These are phyloP conservation scores for Haliclona indistincta DNA, from an alignment of 37 sponge, comb jelly and placozoan species.

Conservation along the genomic window DNA sequence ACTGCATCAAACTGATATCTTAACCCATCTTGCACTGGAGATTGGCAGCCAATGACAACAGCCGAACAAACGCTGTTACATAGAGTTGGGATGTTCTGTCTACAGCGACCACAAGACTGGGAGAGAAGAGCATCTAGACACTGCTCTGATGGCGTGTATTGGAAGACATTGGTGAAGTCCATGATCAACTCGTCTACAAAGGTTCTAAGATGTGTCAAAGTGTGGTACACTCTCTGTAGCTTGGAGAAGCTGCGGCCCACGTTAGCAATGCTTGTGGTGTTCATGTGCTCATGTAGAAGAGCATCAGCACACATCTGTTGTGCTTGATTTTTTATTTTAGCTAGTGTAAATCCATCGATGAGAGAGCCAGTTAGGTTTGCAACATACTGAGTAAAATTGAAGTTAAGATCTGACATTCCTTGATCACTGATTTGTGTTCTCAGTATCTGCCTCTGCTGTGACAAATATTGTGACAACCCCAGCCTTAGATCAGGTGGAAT, in stretches of 20 bases:
- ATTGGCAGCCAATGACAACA: background rate
- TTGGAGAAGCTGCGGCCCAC: background rate
- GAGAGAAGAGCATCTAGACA: background rate
- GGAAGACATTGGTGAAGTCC: background rate
- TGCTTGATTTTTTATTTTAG: background rate
- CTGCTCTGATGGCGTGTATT: background rate
- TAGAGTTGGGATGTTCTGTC: background rate
- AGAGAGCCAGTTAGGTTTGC: background rate
- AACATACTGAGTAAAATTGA: background rate
- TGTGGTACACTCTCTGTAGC: background rate
- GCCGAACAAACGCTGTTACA: background rate
- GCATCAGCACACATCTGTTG: background rate
- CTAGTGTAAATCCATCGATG: conserved; percentile 2
- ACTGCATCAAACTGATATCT: background rate
- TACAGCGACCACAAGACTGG: background rate
- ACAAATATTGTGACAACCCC: background rate
- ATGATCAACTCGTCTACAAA: background rate
- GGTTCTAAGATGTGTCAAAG: background rate
- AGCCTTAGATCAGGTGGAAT: background rate
- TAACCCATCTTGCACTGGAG: background rate
- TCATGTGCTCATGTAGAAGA: background rate
- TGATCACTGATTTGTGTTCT: background rate
- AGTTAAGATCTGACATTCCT: background rate
- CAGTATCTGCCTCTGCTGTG: background rate
- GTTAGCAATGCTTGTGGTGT: background rate